phyloP scores from a whole-genome alignment of 2,113 vertebrate species.

The Myotis lucifugus region DNA sequence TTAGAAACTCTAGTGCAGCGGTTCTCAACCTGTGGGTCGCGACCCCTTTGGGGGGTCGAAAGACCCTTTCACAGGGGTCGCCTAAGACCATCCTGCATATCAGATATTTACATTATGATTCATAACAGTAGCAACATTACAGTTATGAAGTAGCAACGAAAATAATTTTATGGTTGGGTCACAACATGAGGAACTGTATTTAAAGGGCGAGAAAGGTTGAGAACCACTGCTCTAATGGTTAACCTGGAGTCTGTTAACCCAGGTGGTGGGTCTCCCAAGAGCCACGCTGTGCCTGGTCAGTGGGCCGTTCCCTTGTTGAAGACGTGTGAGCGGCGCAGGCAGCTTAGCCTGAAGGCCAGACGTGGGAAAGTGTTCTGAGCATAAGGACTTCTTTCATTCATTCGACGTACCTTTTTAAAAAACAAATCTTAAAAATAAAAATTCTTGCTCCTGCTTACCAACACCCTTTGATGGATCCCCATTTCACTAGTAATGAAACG shows the following conservation, averaged over 20 bases:
- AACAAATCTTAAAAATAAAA: not conserved
- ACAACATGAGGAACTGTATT: too few species aligned
- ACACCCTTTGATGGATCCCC: not conserved
- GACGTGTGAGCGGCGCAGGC: not conserved
- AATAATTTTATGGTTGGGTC: too few species aligned
- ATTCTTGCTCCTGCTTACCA: not conserved
- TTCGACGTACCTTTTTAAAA: not conserved
- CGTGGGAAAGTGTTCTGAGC: not conserved
- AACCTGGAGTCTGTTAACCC: not conserved
- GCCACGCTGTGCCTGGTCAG: rapidly evolving
- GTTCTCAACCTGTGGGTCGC: too few species aligned
- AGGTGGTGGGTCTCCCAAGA: not conserved
- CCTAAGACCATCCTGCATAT: too few species aligned
- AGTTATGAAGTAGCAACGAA: too few species aligned
- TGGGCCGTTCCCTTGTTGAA: not conserved
- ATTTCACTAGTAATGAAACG: not conserved
- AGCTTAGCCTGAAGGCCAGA: not conserved
- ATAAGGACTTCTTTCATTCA: not conserved
- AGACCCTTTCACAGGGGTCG: too few species aligned
- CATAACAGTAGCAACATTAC: too few species aligned
- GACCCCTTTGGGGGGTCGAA: too few species aligned
- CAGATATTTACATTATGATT: too few species aligned
- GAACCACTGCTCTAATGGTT: not conserved
- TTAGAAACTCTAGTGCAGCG: not conserved
- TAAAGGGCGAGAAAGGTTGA: too few species aligned